Conservation (phyloP, 2,888 invertebrate species). For the Phengaris arion region DNA sequence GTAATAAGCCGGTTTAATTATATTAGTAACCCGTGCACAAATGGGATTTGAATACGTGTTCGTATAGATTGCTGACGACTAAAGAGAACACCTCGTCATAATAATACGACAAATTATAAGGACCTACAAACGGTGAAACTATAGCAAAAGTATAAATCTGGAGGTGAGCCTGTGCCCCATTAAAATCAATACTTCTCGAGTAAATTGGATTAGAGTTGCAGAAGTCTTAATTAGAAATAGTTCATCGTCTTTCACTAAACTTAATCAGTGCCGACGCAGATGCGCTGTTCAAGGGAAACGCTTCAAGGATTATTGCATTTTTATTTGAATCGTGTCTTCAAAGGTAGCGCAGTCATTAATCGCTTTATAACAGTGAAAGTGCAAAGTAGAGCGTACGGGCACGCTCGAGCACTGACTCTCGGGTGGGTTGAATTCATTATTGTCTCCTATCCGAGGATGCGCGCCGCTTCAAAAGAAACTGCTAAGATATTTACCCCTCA, state of each 20-base stretch:
- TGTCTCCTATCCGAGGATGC: constrained; percentile 66
- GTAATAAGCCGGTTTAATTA: neutral
- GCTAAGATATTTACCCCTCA: constrained; percentile 59
- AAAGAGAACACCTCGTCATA: too few relatives aligned
- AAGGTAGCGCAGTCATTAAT: constrained; percentile 68
- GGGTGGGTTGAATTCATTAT: constrained; percentile 71
- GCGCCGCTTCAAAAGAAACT: constrained; percentile 62
- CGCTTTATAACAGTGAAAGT: constrained; percentile 71
- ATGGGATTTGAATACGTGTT: neutral
- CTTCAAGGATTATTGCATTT: constrained; percentile 39
- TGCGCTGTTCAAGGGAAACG: constrained; percentile 5
- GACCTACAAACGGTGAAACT: neutral
- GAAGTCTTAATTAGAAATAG: constrained; percentile 32
- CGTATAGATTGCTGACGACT: neutral
- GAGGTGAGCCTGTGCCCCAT: neutral
- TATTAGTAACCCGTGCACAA: neutral
- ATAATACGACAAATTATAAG: neutral
- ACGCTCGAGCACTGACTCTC: constrained; percentile 55
- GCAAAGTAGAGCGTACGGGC: constrained; percentile 67
- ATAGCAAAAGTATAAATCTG: neutral
- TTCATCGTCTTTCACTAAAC: constrained; percentile 28
- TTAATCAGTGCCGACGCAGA: constrained; percentile 23
- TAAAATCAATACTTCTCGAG: constrained; percentile 21
- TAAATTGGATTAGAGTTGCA: constrained; percentile 47
- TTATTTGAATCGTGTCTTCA: constrained; percentile 60